Conservation (phyloP, 2,888 invertebrate genomes). For the Incurvaria masculella region DNA sequence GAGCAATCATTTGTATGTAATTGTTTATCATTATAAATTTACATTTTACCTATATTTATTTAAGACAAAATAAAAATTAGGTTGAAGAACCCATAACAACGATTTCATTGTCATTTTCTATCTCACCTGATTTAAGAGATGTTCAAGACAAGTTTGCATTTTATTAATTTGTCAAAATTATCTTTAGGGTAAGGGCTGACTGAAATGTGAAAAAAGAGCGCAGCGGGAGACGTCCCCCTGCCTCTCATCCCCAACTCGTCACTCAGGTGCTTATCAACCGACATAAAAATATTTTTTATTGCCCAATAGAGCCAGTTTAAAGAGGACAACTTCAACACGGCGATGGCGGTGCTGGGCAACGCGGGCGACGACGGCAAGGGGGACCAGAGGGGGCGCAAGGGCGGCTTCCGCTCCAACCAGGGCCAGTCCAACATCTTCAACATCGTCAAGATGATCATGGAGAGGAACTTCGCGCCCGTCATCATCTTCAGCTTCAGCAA, state of each 20-base stretch:
- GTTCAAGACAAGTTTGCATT: too few species aligned
- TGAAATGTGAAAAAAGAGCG: neutral
- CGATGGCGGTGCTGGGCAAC: constrained; percentile 86
- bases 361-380: constrained; percentile 83
- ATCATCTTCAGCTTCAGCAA: constrained; percentile 99
- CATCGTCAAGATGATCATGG: constrained; percentile 99
- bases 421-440: constrained; percentile 88
- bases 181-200: neutral
- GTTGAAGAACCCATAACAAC: too few species aligned
- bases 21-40: too few species aligned
- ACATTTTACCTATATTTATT: too few species aligned
- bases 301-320: constrained; percentile 77
- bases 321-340: constrained; percentile 97
- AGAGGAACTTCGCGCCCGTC: constrained; percentile 94
- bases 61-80: too few species aligned
- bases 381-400: constrained; percentile 72
- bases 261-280: neutral
- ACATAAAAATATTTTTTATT: too few species aligned
- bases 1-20: too few species aligned
- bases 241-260: neutral
- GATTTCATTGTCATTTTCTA: too few species aligned
- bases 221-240: too few species aligned
- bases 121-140: too few species aligned
- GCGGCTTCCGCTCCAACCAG: constrained; percentile 62
- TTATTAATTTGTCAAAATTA: too few species aligned